Percentiles rank a stretch among this genome's conserved stretches.
Evolutionary conservation across 2,888 invertebrate species (phyloP).

Genomic region (Aethes cnicana): DNA sequence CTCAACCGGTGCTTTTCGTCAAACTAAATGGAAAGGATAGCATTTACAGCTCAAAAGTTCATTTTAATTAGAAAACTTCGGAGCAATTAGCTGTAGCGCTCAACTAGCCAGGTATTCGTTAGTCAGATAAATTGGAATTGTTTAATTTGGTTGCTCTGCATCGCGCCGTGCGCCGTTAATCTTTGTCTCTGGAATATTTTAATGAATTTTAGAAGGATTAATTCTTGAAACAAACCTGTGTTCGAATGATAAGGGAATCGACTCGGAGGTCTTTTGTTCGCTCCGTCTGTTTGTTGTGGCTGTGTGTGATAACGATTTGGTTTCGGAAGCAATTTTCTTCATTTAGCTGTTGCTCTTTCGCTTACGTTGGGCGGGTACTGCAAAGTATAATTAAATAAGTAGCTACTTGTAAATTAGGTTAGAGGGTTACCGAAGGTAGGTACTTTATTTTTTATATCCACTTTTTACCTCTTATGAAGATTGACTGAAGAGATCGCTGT

Average conservation of each 20-base stretch:
- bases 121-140: constrained; percentile 58
- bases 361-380: no score
- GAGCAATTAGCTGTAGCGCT: constrained; percentile 52
- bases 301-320: constrained; percentile 22
- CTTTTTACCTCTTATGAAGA: no score
- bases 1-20: constrained; percentile 18
- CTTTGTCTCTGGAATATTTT: constrained; percentile 35
- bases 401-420: no score
- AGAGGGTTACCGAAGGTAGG: no score
- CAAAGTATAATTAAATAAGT: no score
- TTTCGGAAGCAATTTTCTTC: constrained; percentile 14
- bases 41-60: constrained; percentile 41
- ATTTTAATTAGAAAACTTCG: constrained; percentile 63
- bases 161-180: constrained; percentile 37
- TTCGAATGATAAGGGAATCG: constrained; percentile 28
- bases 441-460: no score
- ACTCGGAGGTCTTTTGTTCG: constrained; percentile 19
- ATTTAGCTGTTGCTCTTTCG: no score
- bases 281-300: constrained; percentile 12
- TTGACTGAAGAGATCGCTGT: no score
- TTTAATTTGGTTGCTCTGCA: constrained; percentile 50
- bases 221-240: constrained; percentile 30
- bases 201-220: constrained; percentile 32
- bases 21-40: constrained; percentile 34
- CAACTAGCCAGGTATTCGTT: constrained; percentile 47